Conservation (phyloP, 2,888 invertebrate species). For the Nymphalis polychloros region DNA sequence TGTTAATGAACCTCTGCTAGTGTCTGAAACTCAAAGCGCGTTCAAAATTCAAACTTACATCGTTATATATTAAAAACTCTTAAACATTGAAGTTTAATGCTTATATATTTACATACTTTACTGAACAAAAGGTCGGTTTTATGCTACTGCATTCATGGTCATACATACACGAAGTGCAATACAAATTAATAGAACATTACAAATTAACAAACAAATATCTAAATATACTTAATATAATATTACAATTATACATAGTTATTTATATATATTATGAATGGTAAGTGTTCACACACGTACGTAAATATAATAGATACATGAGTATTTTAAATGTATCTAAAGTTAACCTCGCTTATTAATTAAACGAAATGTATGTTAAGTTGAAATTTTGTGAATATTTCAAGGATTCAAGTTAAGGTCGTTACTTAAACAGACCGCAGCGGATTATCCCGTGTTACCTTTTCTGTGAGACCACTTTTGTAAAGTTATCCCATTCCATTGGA, state of each 20-base stretch:
- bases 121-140: no score
- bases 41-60: background rate
- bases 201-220: no score
- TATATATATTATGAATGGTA: no score
- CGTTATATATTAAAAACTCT: constrained; percentile 17
- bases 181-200: no score
- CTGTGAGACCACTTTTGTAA: constrained; percentile 20
- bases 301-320: background rate
- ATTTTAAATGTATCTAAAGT: background rate
- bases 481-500: constrained; percentile 27
- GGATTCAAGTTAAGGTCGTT: constrained; percentile 23
- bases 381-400: constrained; percentile 18
- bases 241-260: no score
- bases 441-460: constrained; percentile 30
- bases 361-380: background rate
- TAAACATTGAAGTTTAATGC: no score
- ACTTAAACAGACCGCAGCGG: constrained; percentile 24
- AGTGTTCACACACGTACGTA: no score
- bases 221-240: no score
- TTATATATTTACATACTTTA: no score
- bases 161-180: no score
- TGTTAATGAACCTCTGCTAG: constrained; percentile 22
- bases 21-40: constrained; percentile 8
- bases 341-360: background rate
- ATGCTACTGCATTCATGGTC: no score